These are phyloP conservation scores for Ichneumon xanthorius DNA, from an alignment of 2,888 invertebrate genomes.

Conservation along the genomic window DNA sequence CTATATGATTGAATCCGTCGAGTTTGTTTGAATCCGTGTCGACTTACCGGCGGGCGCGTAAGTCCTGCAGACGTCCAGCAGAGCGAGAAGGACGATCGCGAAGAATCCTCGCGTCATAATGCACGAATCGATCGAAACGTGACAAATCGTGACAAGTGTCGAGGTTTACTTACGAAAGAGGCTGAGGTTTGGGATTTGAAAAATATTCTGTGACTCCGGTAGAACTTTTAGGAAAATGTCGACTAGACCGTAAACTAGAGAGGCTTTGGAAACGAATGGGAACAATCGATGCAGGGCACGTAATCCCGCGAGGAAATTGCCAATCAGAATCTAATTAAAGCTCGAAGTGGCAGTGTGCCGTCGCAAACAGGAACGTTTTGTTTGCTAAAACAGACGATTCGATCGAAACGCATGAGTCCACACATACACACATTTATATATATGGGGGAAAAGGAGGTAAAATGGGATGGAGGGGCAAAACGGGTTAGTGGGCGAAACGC, in stretches of 20 bases:
- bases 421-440: too few relatives aligned
- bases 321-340: conserved; percentile 65
- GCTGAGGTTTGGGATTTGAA: not conserved
- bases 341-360: conserved; percentile 45
- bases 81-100: conserved; percentile 13
- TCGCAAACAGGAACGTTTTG: conserved; percentile 63
- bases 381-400: conserved; percentile 61
- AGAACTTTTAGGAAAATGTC: conserved; percentile 22
- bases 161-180: not conserved
- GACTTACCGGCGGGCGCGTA: conserved; percentile 46
- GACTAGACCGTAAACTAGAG: conserved; percentile 27
- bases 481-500: too few relatives aligned
- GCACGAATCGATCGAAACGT: not conserved
- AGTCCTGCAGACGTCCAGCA: conserved; percentile 23
- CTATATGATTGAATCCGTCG: not conserved
- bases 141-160: not conserved
- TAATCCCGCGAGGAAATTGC: conserved; percentile 56
- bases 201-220: not conserved
- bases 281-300: conserved; percentile 30
- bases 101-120: conserved; percentile 32
- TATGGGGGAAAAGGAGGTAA: too few relatives aligned
- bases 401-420: conserved; percentile 36
- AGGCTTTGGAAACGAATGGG: conserved; percentile 41
- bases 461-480: too few relatives aligned
- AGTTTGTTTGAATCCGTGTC: not conserved